These are phyloP conservation scores for Embidobia sp. DNA, from an alignment of 2,888 invertebrate genomes.

Conservation along the genomic window DNA sequence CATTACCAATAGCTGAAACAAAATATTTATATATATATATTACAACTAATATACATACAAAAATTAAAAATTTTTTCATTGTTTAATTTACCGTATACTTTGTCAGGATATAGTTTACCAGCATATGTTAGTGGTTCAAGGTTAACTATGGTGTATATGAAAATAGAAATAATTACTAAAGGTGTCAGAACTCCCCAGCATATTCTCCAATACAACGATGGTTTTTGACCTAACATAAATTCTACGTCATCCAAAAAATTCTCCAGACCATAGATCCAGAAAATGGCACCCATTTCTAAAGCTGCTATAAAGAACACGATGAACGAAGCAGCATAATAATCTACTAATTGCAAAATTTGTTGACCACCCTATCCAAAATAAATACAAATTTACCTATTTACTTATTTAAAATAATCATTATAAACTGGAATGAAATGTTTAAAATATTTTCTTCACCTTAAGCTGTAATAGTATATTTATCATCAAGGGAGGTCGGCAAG, in stretches of 20 bases:
- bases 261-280: constrained; percentile 83
- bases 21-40: background rate
- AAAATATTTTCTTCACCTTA: too few species aligned
- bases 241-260: constrained; percentile 88
- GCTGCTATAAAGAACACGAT: constrained; percentile 81
- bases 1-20: constrained; percentile 82
- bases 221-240: constrained; percentile 88
- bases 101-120: constrained; percentile 60
- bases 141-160: constrained; percentile 86
- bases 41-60: background rate
- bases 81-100: constrained; percentile 14
- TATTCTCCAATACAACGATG: constrained; percentile 88
- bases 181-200: constrained; percentile 91
- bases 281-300: constrained; percentile 79
- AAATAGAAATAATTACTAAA: constrained; percentile 87
- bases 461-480: too few species aligned
- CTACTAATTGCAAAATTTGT: constrained; percentile 80
- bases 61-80: background rate
- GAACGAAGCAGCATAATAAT: constrained; percentile 81
- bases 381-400: too few species aligned
- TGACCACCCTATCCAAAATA: constrained; percentile 78
- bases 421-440: too few species aligned
- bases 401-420: too few species aligned
- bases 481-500: too few species aligned
- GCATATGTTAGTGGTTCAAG: constrained; percentile 85